A percentile compares a stretch with the other conserved stretches of the same genome.
phyloP scores from a whole-genome alignment of 1,140 invertebrate genomes.

The Bicyclus anynana region DNA sequence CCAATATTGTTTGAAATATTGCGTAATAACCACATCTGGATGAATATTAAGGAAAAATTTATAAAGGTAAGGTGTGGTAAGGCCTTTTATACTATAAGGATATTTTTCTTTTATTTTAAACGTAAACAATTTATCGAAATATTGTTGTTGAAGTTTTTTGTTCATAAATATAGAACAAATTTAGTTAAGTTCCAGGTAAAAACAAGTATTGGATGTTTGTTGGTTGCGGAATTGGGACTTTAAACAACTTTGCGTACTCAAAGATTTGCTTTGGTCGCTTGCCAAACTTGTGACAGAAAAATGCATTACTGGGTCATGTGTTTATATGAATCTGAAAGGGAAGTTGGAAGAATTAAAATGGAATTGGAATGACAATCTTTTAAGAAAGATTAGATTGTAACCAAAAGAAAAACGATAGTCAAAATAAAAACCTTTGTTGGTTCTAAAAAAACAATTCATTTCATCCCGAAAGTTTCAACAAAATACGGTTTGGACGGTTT shows the following conservation, averaged over 20 bases:
- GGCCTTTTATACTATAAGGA: too few relatives aligned
- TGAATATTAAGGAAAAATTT: not conserved
- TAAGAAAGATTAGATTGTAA: too few relatives aligned
- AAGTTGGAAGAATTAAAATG: constrained; percentile 4
- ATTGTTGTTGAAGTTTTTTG: not conserved
- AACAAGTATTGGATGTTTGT: not conserved
- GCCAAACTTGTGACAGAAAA: constrained; percentile 7
- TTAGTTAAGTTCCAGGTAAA: not conserved
- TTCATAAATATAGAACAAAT: not conserved
- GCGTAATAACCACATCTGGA: too few relatives aligned
- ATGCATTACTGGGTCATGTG: constrained; percentile 11
- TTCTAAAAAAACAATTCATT: too few relatives aligned
- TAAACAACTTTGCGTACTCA: constrained; percentile 15
- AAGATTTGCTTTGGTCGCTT: constrained; percentile 14
- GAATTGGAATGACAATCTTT: not conserved
- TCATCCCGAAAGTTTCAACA: too few relatives aligned
- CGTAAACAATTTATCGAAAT: too few relatives aligned
- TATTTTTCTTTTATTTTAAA: too few relatives aligned
- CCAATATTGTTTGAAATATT: too few relatives aligned
- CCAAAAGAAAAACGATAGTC: too few relatives aligned
- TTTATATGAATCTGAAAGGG: constrained; percentile 1
- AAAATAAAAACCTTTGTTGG: too few relatives aligned
- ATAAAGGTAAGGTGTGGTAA: not conserved
- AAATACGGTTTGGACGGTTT: too few relatives aligned
- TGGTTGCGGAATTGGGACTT: constrained; percentile 9